Evolutionary conservation across 2,888 invertebrate genomes (phyloP).

Genomic region (Serrognathus titanus): DNA sequence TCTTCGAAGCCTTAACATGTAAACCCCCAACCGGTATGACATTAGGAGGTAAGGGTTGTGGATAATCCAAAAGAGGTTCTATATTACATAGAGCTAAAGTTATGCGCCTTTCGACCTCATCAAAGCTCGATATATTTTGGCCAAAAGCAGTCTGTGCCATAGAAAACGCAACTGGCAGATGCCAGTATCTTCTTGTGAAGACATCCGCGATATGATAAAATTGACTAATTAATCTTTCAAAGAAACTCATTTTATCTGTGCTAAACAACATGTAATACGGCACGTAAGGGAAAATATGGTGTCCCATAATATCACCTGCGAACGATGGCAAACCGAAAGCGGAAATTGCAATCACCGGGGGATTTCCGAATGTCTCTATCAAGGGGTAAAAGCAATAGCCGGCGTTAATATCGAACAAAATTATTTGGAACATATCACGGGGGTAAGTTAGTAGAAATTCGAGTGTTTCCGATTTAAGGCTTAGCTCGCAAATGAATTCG

Average conservation of each 20-base stretch:
- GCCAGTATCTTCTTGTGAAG: slow-evolving; percentile 16
- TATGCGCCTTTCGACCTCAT: slow-evolving; percentile 31
- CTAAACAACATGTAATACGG: slow-evolving; percentile 27
- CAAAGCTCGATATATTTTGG: slow-evolving; percentile 26
- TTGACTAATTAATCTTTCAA: slow-evolving; percentile 29
- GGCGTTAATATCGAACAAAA: slow-evolving; percentile 23
- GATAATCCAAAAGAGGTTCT: slow-evolving; percentile 34
- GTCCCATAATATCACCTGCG: slow-evolving; percentile 20
- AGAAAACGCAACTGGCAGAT: slow-evolving; percentile 20
- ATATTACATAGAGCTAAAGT: slow-evolving; percentile 36
- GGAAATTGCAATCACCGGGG: slow-evolving; percentile 25
- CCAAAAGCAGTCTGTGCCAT: slow-evolving; percentile 30
- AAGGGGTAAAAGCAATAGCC: slow-evolving; percentile 26
- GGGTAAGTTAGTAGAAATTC: slow-evolving; percentile 24
- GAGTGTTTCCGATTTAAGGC: slow-evolving; percentile 19
- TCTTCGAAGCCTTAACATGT: slow-evolving; percentile 33
- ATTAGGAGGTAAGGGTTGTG: slow-evolving; percentile 39
- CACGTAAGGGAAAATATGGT: slow-evolving; percentile 29
- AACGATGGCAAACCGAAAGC: slow-evolving; percentile 21
- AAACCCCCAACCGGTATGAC: slow-evolving; percentile 43
- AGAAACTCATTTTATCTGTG: slow-evolving; percentile 27
- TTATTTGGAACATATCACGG: slow-evolving; percentile 25
- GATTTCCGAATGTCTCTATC: slow-evolving; percentile 26
- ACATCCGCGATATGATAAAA: slow-evolving; percentile 10
- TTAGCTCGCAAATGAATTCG: slow-evolving; percentile 17